Percentiles rank a stretch among this genome's conserved stretches.
Evolutionary conservation across 2,797 vertebrate genomes (phyloP).

Genomic region (Fringilla coelebs): DNA sequence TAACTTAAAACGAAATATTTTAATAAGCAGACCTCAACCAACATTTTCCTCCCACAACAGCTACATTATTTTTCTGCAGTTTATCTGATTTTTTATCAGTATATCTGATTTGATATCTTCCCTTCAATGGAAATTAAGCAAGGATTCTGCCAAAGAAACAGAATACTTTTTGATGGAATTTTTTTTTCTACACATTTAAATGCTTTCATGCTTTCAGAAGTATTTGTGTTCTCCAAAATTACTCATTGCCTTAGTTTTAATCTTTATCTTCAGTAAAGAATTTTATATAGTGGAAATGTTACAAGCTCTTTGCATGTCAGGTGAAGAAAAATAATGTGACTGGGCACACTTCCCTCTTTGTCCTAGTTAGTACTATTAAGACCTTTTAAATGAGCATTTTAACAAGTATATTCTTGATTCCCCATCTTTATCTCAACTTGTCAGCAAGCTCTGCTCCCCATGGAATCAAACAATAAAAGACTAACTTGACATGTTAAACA

Average conservation of each 20-base stretch:
- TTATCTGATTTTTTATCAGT: background rate
- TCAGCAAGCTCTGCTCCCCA: slow-evolving; percentile 17
- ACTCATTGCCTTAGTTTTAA: background rate
- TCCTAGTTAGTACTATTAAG: background rate
- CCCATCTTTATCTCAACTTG: slow-evolving; percentile 20
- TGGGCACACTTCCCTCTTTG: background rate
- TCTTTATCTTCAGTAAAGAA: background rate
- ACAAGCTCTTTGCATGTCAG: background rate
- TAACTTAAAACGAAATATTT: background rate
- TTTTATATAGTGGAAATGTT: background rate
- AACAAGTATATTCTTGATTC: slow-evolving; percentile 40
- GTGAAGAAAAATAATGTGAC: background rate
- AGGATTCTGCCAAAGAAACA: background rate
- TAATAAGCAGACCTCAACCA: background rate
- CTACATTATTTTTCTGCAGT: background rate
- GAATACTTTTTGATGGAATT: background rate
- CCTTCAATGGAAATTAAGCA: background rate
- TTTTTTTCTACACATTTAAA: background rate
- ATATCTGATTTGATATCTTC: background rate
- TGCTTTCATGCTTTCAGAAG: background rate
- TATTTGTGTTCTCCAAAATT: background rate
- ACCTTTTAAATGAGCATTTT: slow-evolving; percentile 35
- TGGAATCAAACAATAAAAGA: slow-evolving; percentile 61
- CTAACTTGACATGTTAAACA: slow-evolving; percentile 63
- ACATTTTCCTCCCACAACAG: background rate